phyloP scores from a whole-genome alignment of 2,797 vertebrate species.

The Falco novaeseelandiae region DNA sequence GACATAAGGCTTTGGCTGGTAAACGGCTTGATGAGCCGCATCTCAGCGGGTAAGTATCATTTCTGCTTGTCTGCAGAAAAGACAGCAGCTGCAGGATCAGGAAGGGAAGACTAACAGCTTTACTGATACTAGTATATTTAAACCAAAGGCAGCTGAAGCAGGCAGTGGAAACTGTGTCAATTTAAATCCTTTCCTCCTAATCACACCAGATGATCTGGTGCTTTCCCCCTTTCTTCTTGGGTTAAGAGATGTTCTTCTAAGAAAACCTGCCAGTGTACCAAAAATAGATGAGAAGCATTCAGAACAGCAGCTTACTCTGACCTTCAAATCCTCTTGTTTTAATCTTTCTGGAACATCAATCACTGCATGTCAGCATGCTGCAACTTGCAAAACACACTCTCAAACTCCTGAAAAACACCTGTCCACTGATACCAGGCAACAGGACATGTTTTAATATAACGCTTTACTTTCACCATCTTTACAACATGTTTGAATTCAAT shows the following conservation, averaged over 20 bases:
- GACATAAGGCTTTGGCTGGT: neutral
- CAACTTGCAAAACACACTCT: neutral
- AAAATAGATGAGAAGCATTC: slow-evolving; percentile 4
- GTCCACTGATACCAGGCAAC: neutral
- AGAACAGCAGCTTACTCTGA: neutral
- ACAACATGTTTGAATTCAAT: neutral
- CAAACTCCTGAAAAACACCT: neutral
- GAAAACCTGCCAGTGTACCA: neutral
- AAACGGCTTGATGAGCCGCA: neutral
- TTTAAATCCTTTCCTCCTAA: slow-evolving; percentile 13
- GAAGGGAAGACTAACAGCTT: neutral
- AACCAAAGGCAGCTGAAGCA: neutral
- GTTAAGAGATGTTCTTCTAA: slow-evolving; percentile 16
- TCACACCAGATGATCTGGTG: neutral
- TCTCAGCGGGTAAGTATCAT: neutral
- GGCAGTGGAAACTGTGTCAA: neutral
- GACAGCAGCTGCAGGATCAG: neutral
- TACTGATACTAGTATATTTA: neutral
- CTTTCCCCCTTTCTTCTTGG: neutral
- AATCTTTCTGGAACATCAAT: neutral
- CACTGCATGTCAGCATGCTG: neutral
- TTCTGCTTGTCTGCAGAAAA: neutral
- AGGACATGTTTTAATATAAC: neutral
- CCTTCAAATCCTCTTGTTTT: slow-evolving; percentile 25
- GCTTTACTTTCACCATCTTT: neutral